A percentile compares a stretch with the other conserved stretches of the same genome.
Conservation (phyloP, 2,113 vertebrate genomes). For the Thinocorus orbignyianus region DNA sequence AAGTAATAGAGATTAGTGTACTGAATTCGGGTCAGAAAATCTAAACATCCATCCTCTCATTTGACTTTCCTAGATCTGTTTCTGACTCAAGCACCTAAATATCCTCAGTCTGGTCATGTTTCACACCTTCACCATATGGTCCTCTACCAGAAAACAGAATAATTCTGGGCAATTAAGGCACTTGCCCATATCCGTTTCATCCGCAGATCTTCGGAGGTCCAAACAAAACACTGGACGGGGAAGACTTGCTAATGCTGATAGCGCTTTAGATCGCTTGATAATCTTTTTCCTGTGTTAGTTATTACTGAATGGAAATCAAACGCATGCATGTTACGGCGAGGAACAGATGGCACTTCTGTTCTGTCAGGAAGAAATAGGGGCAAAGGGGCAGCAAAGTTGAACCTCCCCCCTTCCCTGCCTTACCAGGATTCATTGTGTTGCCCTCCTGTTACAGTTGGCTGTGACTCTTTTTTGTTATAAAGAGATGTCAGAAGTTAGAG, state of each 20-base stretch:
- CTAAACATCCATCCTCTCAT: background rate
- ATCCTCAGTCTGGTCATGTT: background rate
- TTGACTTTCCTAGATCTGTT: background rate
- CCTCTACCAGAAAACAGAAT: background rate
- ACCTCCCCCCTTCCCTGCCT: conserved; percentile 52
- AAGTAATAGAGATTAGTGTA: background rate
- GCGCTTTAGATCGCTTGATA: conserved; percentile 58
- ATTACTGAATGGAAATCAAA: conserved; percentile 70
- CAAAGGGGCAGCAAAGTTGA: conserved; percentile 57
- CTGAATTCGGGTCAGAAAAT: background rate
- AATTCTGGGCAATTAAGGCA: conserved; percentile 9
- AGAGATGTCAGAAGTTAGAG: conserved; percentile 66
- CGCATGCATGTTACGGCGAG: conserved; percentile 35
- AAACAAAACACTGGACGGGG: conserved; percentile 21
- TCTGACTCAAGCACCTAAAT: background rate
- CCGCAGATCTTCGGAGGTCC: conserved; percentile 11
- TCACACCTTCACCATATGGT: conserved; percentile 22
- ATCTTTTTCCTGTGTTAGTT: conserved; percentile 67
- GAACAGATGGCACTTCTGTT: conserved; percentile 78
- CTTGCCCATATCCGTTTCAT: background rate
- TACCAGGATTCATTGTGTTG: conserved; percentile 58
- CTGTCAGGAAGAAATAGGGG: conserved; percentile 58
- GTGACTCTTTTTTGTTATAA: conserved; percentile 71
- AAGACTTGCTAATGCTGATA: conserved; percentile 12
- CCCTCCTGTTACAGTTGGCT: conserved; percentile 68